Conservation (phyloP, 2,113 vertebrate genomes). For the Porphyrio hochstetteri region DNA sequence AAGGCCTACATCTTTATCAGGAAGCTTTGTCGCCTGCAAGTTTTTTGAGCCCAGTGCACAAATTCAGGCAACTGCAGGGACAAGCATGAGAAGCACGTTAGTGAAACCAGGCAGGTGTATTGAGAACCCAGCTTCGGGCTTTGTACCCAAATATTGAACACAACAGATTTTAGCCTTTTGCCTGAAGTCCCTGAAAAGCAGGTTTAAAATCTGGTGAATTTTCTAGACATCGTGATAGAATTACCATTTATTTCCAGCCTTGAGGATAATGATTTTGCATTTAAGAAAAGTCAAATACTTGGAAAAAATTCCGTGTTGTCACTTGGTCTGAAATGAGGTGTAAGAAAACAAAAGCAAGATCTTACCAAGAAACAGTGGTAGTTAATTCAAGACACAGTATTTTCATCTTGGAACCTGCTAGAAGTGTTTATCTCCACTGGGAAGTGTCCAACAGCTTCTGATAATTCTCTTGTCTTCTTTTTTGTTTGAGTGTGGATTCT, state of each 20-base stretch:
- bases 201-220: neutral
- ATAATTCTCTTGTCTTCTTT: neutral
- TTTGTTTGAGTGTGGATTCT: neutral
- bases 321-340: neutral
- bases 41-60: neutral
- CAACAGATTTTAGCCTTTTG: neutral
- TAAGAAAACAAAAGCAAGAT: neutral
- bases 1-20: slow-evolving; percentile 20
- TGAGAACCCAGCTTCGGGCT: neutral
- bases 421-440: neutral
- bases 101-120: neutral
- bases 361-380: neutral
- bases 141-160: neutral
- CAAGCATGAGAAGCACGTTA: neutral
- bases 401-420: neutral
- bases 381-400: neutral
- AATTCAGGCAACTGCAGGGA: neutral
- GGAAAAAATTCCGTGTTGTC: neutral
- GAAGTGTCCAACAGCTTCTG: neutral
- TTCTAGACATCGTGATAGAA: neutral
- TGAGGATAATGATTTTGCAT: neutral
- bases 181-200: neutral
- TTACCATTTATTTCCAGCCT: neutral
- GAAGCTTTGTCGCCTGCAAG: neutral
- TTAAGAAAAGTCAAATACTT: neutral